Conservation (phyloP, 2,888 invertebrate species). For the Labia minor region DNA sequence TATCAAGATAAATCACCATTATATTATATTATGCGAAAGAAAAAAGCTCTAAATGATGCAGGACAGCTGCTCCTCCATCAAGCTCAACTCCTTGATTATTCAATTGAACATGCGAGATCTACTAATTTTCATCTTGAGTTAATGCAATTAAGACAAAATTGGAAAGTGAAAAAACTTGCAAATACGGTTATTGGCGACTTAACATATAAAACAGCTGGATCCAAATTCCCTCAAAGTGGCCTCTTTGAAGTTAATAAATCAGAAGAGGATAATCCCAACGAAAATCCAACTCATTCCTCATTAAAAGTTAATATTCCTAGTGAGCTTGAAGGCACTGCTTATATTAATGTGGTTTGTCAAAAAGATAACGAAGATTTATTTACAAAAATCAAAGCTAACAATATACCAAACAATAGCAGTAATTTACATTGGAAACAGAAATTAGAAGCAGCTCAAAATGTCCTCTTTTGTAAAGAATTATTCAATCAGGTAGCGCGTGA, state of each 20-base stretch:
- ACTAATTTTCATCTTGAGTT: slow-evolving; percentile 91
- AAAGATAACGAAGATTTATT: slow-evolving; percentile 89
- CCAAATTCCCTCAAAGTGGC: slow-evolving; percentile 85
- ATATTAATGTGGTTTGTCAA: slow-evolving; percentile 89
- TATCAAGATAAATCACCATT: slow-evolving; percentile 68
- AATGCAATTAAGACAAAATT: slow-evolving; percentile 77
- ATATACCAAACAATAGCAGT: slow-evolving; percentile 62
- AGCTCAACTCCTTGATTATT: slow-evolving; percentile 55
- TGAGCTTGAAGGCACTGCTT: slow-evolving; percentile 89
- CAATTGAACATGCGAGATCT: slow-evolving; percentile 61
- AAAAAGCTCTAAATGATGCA: slow-evolving; percentile 76
- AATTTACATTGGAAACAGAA: slow-evolving; percentile 91
- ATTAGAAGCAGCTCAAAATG: slow-evolving; percentile 93
- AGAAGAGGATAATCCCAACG: slow-evolving; percentile 51
- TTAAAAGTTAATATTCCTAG: slow-evolving; percentile 85
- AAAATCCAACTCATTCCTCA: slow-evolving; percentile 57
- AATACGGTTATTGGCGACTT: slow-evolving; percentile 92
- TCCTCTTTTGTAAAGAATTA: slow-evolving; percentile 90
- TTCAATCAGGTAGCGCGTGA: slow-evolving; percentile 90
- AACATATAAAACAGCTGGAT: slow-evolving; percentile 90
- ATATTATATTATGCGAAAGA: slow-evolving; percentile 85
- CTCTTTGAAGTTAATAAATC: slow-evolving; percentile 94
- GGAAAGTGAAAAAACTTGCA: slow-evolving; percentile 92
- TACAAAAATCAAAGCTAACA: slow-evolving; percentile 67
- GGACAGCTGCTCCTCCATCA: slow-evolving; percentile 42